These are phyloP conservation scores for Congeria kusceri DNA, from an alignment of 2,888 invertebrate genomes.

Conservation along the genomic window DNA sequence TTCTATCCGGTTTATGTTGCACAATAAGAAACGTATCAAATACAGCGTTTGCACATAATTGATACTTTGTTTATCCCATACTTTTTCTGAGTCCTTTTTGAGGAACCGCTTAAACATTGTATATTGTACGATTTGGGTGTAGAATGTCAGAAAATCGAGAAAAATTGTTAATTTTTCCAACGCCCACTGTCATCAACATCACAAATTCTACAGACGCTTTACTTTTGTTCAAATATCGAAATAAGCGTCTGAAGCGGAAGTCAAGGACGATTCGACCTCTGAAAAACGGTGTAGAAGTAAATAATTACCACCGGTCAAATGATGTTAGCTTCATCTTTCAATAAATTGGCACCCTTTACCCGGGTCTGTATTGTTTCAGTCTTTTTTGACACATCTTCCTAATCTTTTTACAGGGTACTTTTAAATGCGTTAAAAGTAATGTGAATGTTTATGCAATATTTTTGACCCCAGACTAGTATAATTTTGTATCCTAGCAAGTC, in stretches of 20 bases:
- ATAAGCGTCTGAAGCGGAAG: constrained; percentile 47
- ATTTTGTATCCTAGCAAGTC: no score
- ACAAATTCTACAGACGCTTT: neutral
- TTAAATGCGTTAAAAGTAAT: no score
- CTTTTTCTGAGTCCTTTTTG: constrained; percentile 71
- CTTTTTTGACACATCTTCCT: no score
- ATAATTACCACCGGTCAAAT: constrained; percentile 43
- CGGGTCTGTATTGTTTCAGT: constrained; percentile 51
- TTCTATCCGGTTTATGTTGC: no score
- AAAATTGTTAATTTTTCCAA: constrained; percentile 1
- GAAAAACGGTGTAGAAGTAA: constrained; percentile 51
- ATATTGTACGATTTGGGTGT: neutral
- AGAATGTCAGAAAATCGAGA: neutral
- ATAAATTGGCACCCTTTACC: constrained; percentile 63
- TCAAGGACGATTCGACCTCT: constrained; percentile 65
- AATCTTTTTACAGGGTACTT: no score
- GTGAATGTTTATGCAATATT: no score
- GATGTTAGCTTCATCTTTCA: constrained; percentile 71
- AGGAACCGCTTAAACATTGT: constrained; percentile 68
- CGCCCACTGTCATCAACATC: constrained; percentile 25
- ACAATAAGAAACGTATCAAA: no score
- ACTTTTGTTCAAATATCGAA: neutral
- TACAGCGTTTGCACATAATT: no score
- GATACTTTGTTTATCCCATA: constrained; percentile 7
- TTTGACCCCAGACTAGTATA: no score